Percentiles rank a stretch among this genome's conserved stretches.
Evolutionary conservation across 1,140 invertebrate genomes (phyloP).

Genomic region (Megathymus violae): DNA sequence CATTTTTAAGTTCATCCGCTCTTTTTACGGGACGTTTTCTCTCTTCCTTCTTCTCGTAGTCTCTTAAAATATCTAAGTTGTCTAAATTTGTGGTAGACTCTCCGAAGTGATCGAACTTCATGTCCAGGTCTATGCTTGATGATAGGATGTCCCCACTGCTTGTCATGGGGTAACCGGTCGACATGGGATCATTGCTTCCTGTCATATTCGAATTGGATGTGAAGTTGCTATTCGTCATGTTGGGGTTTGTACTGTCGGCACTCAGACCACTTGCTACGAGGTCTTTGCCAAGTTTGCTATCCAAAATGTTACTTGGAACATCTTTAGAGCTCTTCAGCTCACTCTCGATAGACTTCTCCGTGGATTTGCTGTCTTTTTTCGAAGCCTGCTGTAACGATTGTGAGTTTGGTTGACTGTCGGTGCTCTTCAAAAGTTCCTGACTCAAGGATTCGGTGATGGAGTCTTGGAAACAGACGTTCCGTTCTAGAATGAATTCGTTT

Average conservation of each 20-base stretch:
- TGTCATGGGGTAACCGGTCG: constrained; percentile 76
- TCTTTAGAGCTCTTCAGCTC: constrained; percentile 77
- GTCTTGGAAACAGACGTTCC: constrained; percentile 82
- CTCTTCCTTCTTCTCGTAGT: constrained; percentile 17
- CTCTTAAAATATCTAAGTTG: constrained; percentile 39
- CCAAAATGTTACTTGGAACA: constrained; percentile 69
- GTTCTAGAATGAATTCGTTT: constrained; percentile 79
- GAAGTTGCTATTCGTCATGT: constrained; percentile 79
- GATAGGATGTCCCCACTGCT: constrained; percentile 75
- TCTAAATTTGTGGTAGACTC: constrained; percentile 74
- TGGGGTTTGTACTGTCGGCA: constrained; percentile 71
- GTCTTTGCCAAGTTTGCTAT: constrained; percentile 68
- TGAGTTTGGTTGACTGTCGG: constrained; percentile 59
- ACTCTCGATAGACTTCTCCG: constrained; percentile 71
- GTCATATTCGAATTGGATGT: constrained; percentile 79
- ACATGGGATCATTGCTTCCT: constrained; percentile 70
- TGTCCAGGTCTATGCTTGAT: constrained; percentile 80
- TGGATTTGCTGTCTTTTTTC: constrained; percentile 66
- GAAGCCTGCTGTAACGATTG: constrained; percentile 55
- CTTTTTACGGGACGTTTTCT: constrained; percentile 41
- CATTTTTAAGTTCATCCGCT: constrained; percentile 46
- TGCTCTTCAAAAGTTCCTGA: constrained; percentile 74
- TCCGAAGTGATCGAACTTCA: constrained; percentile 83
- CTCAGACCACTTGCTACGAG: constrained; percentile 67
- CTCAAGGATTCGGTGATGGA: constrained; percentile 77